These are phyloP conservation scores for Rhyacophila evoluta DNA, from an alignment of 2,888 invertebrate genomes.

Conservation along the genomic window DNA sequence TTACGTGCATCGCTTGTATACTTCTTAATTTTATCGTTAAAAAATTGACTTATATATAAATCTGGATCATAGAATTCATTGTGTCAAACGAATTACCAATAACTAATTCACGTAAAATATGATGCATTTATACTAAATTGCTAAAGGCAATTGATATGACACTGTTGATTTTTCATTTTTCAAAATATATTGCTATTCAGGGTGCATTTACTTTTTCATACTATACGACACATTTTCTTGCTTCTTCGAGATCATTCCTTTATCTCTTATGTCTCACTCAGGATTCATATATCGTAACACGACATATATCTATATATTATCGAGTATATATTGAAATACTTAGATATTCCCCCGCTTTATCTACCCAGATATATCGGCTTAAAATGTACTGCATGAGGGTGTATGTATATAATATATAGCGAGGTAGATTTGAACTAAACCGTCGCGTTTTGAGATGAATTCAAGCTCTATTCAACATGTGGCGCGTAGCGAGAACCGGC, in stretches of 20 bases:
- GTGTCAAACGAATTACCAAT: too few relatives aligned
- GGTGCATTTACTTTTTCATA: too few relatives aligned
- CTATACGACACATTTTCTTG: not conserved
- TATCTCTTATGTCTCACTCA: not conserved
- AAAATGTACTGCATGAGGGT: slow-evolving; percentile 5
- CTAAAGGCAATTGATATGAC: too few relatives aligned
- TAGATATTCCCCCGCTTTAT: slow-evolving; percentile 1
- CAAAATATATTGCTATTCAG: too few relatives aligned
- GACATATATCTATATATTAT: not conserved
- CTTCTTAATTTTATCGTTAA: too few relatives aligned
- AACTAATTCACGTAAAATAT: too few relatives aligned
- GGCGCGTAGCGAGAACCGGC: too few relatives aligned
- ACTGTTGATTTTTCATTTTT: too few relatives aligned
- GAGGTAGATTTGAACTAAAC: not conserved
- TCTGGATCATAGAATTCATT: too few relatives aligned
- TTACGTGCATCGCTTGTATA: too few relatives aligned
- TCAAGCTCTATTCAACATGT: not conserved
- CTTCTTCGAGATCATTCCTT: not conserved
- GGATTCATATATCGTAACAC: not conserved
- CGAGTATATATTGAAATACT: not conserved
- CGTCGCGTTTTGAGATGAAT: not conserved
- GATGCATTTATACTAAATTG: too few relatives aligned
- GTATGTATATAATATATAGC: slow-evolving; percentile 1
- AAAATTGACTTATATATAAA: too few relatives aligned
- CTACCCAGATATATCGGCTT: slow-evolving; percentile 6